phyloP scores from a whole-genome alignment of 2,113 vertebrate genomes.

The Petrocephalus microphthalmus region DNA sequence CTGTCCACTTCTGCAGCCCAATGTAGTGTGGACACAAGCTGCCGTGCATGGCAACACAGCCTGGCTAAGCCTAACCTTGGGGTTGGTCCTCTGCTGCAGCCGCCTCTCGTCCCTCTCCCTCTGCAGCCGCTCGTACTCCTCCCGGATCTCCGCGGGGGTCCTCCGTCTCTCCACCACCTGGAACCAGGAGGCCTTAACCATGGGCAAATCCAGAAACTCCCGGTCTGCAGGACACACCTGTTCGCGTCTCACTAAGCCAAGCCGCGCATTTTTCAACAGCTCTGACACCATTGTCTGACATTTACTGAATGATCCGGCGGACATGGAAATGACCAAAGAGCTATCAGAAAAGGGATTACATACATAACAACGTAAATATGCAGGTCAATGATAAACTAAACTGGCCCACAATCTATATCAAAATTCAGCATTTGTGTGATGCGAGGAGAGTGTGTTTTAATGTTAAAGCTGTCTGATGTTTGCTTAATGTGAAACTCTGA shows the following conservation, averaged over 20 bases:
- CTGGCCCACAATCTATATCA: background rate
- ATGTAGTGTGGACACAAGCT: background rate
- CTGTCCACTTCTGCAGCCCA: background rate
- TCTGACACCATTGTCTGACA: background rate
- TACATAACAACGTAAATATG: background rate
- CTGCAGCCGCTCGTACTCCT: conserved; percentile 92
- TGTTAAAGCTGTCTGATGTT: background rate
- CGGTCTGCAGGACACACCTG: background rate
- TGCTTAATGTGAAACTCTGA: background rate
- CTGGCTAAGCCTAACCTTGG: conserved; percentile 68
- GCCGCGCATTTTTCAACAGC: background rate
- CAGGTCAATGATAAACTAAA: background rate
- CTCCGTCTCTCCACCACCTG: conserved; percentile 91
- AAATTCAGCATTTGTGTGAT: background rate
- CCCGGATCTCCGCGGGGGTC: conserved; percentile 88
- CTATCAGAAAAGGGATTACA: background rate
- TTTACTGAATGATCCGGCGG: background rate
- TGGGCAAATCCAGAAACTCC: background rate
- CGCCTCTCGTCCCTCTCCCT: conserved; percentile 85
- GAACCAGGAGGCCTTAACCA: background rate
- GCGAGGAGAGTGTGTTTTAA: background rate
- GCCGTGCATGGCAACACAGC: background rate
- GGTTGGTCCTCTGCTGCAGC: conserved; percentile 93
- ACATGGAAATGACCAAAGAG: background rate
- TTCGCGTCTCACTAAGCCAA: background rate